Conservation (phyloP, 2,888 invertebrate species). For the Minunthozetes semirufus region DNA sequence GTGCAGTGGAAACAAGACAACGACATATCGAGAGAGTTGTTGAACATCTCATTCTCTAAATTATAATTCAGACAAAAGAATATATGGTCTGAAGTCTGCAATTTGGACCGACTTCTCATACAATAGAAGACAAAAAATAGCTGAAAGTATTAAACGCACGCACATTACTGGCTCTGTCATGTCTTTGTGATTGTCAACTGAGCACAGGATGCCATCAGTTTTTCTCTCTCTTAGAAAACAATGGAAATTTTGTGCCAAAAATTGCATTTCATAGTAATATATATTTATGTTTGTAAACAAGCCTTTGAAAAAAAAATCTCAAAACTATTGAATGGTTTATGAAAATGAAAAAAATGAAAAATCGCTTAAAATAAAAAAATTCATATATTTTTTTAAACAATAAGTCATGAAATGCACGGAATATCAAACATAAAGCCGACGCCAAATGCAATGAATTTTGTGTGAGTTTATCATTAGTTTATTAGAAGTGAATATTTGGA, state of each 20-base stretch:
- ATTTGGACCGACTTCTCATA: background rate
- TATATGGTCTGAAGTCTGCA: background rate
- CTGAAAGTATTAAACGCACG: background rate
- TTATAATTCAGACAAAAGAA: background rate
- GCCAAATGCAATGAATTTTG: background rate
- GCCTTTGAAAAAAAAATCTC: background rate
- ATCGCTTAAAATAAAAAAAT: background rate
- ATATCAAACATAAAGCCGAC: background rate
- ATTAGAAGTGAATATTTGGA: too few species aligned
- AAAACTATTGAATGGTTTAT: background rate
- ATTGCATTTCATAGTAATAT: background rate
- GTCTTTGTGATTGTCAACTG: background rate
- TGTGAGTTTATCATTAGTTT: background rate
- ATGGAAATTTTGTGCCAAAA: background rate
- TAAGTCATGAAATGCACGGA: background rate
- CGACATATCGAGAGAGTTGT: background rate
- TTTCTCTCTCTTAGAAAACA: background rate
- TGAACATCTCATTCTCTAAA: background rate
- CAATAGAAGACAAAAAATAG: background rate
- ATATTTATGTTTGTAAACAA: background rate
- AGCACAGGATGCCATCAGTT: background rate
- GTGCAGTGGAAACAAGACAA: background rate
- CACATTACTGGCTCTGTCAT: background rate
- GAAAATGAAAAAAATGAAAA: background rate
- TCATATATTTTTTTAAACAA: background rate